phyloP scores from a whole-genome alignment of 2,888 invertebrate genomes.

The Copidosoma aretas region DNA sequence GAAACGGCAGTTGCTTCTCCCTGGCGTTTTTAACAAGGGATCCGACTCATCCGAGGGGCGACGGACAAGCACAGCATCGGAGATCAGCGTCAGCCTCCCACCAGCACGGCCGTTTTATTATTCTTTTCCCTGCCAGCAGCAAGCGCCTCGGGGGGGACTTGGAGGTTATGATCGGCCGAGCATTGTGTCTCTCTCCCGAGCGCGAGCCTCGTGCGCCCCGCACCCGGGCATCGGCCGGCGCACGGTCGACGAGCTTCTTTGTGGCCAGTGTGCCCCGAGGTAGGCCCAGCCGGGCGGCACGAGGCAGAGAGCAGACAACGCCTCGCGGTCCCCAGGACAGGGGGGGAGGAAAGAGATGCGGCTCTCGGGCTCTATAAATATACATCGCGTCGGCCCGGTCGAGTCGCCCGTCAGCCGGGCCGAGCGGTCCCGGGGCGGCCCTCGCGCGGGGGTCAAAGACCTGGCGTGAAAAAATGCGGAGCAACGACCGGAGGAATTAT shows the following conservation, averaged over 20 bases:
- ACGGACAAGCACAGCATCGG: not conserved
- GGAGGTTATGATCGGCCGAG: constrained; percentile 36
- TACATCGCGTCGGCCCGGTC: not conserved
- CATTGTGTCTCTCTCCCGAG: not conserved
- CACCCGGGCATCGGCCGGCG: not conserved
- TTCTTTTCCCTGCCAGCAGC: not conserved
- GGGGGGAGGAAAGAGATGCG: not conserved
- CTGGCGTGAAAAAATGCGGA: too few species aligned
- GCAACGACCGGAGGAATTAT: too few species aligned
- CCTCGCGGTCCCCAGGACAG: too few species aligned
- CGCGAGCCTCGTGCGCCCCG: constrained; percentile 6
- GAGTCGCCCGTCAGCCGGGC: not conserved
- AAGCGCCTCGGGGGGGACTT: constrained; percentile 8
- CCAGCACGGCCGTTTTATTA: not conserved
- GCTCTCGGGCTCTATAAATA: not conserved
- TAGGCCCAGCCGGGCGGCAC: too few species aligned
- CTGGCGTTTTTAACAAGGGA: too few species aligned
- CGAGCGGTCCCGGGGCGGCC: not conserved
- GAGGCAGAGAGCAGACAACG: too few species aligned
- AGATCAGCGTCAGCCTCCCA: constrained; percentile 1
- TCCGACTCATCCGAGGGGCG: too few species aligned
- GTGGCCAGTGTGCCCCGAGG: not conserved
- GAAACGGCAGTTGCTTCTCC: constrained; percentile 10
- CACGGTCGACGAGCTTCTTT: not conserved
- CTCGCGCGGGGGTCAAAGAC: not conserved